Conservation (phyloP, 92 coral and sea anemone genomes). For the Epizoanthus illoricatus region DNA sequence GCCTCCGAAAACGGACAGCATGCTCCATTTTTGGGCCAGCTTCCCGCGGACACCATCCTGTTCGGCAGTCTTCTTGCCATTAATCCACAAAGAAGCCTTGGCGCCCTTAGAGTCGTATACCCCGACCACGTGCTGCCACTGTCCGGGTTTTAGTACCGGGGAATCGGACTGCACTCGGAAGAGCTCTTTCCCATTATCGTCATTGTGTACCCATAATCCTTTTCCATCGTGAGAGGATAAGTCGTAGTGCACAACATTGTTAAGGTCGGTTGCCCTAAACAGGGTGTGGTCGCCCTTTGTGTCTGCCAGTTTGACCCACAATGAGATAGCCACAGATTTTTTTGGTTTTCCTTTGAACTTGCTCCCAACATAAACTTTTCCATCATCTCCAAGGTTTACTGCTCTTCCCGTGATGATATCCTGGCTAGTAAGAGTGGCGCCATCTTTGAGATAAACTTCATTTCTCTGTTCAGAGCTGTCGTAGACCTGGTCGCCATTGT, state of each 20-base stretch:
- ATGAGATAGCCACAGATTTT: constrained; percentile 76
- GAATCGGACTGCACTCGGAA: constrained; percentile 71
- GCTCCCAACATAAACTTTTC: constrained; percentile 52
- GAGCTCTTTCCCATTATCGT: constrained; percentile 67
- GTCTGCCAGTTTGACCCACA: constrained; percentile 70
- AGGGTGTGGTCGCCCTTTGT: constrained; percentile 60
- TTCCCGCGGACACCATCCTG: constrained; percentile 54
- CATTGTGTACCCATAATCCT: constrained; percentile 73
- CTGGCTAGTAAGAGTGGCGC: constrained; percentile 62
- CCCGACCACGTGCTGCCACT: constrained; percentile 82
- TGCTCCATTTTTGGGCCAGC: constrained; percentile 74
- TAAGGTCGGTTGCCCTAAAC: constrained; percentile 64
- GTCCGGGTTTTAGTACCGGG: constrained; percentile 58
- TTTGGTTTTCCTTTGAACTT: constrained; percentile 81
- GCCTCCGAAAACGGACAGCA: constrained; percentile 72
- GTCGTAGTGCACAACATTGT: constrained; percentile 60
- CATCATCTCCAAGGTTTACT: constrained; percentile 67
- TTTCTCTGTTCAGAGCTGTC: constrained; percentile 76
- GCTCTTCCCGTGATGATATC: constrained; percentile 59
- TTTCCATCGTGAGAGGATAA: constrained; percentile 65
- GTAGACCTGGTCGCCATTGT: constrained; percentile 53
- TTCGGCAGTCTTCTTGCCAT: constrained; percentile 62
- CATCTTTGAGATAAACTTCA: constrained; percentile 66
- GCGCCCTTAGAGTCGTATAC: constrained; percentile 46
- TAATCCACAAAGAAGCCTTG: constrained; percentile 79